Conservation (phyloP, 2,888 invertebrate genomes). For the Ctenicera cuprea region DNA sequence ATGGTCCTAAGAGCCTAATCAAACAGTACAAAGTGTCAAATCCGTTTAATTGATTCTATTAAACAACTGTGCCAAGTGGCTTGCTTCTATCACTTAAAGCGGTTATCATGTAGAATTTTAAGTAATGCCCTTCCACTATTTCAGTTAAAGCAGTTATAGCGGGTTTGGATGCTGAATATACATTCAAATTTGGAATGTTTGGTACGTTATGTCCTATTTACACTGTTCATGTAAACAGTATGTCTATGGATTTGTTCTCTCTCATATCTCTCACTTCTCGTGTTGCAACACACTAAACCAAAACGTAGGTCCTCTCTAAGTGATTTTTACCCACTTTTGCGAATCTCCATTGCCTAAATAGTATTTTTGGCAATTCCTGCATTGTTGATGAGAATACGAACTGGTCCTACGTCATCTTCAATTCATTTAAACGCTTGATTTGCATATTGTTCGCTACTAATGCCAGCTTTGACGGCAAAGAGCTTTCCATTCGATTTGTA, state of each 20-base stretch:
- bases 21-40: too few species aligned
- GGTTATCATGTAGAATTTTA: too few species aligned
- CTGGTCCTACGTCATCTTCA: slow-evolving; percentile 55
- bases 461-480: slow-evolving; percentile 55
- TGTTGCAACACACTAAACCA: slow-evolving; percentile 60
- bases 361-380: slow-evolving; percentile 56
- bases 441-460: slow-evolving; percentile 57
- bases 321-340: slow-evolving; percentile 58
- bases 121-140: too few species aligned
- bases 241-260: not conserved
- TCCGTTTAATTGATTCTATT: too few species aligned
- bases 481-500: slow-evolving; percentile 54
- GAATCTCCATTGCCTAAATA: slow-evolving; percentile 57
- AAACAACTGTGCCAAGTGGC: too few species aligned
- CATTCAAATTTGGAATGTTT: slow-evolving; percentile 58
- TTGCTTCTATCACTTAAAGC: too few species aligned
- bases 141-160: slow-evolving; percentile 68
- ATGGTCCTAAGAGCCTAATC: too few species aligned
- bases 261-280: slow-evolving; percentile 56
- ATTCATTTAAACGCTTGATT: slow-evolving; percentile 56
- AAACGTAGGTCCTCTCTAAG: slow-evolving; percentile 58
- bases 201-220: slow-evolving; percentile 61
- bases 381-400: slow-evolving; percentile 60
- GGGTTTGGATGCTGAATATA: slow-evolving; percentile 65
- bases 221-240: slow-evolving; percentile 61